Evolutionary conservation across 2,888 invertebrate species (phyloP), one percentile per base, ranked within the genome.

Genomic region (Zaprionus obscuricornis): DNA sequence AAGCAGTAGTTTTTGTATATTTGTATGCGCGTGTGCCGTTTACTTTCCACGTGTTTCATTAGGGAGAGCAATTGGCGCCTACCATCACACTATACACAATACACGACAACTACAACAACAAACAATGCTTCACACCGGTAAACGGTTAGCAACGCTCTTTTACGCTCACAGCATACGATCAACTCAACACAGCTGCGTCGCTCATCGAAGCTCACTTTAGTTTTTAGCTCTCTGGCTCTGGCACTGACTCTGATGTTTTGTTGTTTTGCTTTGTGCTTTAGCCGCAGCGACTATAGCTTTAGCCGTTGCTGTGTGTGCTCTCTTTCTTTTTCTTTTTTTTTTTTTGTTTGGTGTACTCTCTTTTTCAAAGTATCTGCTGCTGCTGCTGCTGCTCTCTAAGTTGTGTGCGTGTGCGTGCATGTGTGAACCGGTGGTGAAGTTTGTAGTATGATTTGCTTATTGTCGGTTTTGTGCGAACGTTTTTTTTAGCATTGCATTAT

Each of bases 401-500:
- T 24, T 16, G 36, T 18, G 17, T 36, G 13, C 34, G 34, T 45
- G 22, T 47, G 16, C 17, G 29, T 22, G 59, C 58, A 50, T 73
- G 51, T 73, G 69, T 49, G 68, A 67, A 56, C 34, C 68, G 73
- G 73, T 54, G 65, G 33, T 67, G 74, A 73, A 83, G 84, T 83
- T 85, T 57, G 7, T 39, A 40, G 50, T 58, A 55, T 37, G 29
- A 40, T 49, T 59, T 52, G 43, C 60, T 71, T 52, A 58, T 24
- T 54, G 54, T 50, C 42, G 56, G n/a, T 64, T 62, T 70, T 73
- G 56, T 51, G 82, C 59, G 43, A 69, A 65, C 52, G 66, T 68
- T 77, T 52, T 68, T 63, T 67, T 74, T 72, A 74, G 75, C 75
- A 74, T 36, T 73, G 68, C 62, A 55, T 59, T 88, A 89, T 89